Conservation (phyloP, 2,888 invertebrate species). For the Phortica magna region DNA sequence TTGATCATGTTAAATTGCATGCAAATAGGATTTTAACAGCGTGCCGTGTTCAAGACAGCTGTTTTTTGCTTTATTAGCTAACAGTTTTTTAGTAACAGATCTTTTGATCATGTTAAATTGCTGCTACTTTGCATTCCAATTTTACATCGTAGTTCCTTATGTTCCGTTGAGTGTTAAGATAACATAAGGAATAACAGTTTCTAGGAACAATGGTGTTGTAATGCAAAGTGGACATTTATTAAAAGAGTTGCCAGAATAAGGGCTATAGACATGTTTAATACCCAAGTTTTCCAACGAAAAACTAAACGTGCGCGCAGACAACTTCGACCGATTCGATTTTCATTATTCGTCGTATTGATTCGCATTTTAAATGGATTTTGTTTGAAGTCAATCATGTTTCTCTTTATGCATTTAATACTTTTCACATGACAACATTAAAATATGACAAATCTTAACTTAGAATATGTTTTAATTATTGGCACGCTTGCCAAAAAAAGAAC, state of each 20-base stretch:
- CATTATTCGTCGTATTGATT: slow-evolving; percentile 64
- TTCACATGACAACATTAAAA: no score
- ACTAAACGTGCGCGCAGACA: slow-evolving; percentile 73
- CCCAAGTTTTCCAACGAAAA: slow-evolving; percentile 77
- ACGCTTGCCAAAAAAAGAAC: no score
- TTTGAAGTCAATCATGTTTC: slow-evolving; percentile 74
- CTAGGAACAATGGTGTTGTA: background rate
- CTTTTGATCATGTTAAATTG: no score
- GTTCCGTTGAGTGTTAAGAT: background rate
- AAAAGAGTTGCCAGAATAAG: background rate
- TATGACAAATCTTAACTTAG: no score
- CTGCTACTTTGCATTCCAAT: no score
- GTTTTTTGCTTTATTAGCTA: no score
- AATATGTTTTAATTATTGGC: no score
- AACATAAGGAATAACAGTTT: slow-evolving; percentile 1
- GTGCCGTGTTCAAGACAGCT: no score
- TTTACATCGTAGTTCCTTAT: no score
- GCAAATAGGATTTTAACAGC: no score
- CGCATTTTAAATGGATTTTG: slow-evolving; percentile 76
- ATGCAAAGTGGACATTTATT: background rate
- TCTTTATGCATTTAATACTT: background rate
- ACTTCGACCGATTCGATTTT: slow-evolving; percentile 72
- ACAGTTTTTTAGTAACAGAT: no score
- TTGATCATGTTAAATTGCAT: no score
- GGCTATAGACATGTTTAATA: slow-evolving; percentile 48